Evolutionary conservation across 2,797 vertebrate species (phyloP).

Genomic region (Delichon dasypus): DNA sequence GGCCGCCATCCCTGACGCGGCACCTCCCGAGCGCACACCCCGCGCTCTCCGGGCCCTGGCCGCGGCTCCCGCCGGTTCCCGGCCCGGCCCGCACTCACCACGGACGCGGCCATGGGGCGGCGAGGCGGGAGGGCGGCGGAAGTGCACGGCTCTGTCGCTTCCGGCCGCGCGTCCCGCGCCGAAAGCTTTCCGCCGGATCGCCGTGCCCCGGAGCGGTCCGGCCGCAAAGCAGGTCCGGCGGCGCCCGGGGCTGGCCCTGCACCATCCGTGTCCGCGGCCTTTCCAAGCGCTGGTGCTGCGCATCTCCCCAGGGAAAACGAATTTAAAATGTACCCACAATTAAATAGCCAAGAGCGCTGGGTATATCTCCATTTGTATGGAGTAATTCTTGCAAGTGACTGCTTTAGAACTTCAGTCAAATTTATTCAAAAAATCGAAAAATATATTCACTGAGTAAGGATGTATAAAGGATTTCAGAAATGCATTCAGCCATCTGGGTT

Average conservation of each 20-base stretch:
- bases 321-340: background rate
- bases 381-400: background rate
- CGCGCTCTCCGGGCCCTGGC: background rate
- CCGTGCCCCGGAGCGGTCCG: background rate
- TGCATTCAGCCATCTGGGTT: background rate
- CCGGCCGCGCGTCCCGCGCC: background rate
- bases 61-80: background rate
- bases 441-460: background rate
- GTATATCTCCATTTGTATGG: background rate
- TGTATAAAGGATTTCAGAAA: background rate
- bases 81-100: background rate
- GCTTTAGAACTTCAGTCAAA: background rate
- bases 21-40: background rate
- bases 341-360: background rate
- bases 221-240: accelerated
- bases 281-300: background rate
- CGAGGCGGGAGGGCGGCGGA: background rate
- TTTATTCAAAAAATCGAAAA: background rate
- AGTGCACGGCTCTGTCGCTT: background rate
- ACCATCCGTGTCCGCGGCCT: background rate
- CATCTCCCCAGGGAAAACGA: background rate
- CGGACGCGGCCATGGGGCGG: background rate
- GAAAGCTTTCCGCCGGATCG: background rate
- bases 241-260: background rate
- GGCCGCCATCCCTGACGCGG: background rate